These are phyloP conservation scores for Chouioia cunea DNA, from an alignment of 2,888 invertebrate genomes.

Conservation along the genomic window DNA sequence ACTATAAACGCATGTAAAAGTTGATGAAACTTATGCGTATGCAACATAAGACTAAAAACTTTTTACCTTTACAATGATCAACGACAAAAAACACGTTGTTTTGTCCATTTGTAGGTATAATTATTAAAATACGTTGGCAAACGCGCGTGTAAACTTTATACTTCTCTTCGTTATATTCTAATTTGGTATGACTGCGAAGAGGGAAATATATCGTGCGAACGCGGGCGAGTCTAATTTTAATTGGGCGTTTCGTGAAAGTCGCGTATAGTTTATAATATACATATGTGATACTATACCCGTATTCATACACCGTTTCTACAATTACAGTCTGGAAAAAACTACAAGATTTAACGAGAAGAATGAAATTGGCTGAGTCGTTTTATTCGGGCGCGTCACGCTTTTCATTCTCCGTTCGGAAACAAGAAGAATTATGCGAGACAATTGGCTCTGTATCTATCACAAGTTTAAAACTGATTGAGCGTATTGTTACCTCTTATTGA, in stretches of 20 bases:
- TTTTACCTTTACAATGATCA: slow-evolving; percentile 3
- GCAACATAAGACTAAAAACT: slow-evolving; percentile 17
- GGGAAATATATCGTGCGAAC: slow-evolving; percentile 19
- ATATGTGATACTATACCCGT: no score
- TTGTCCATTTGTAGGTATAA: no score
- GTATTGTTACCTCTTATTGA: no score
- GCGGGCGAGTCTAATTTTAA: neutral
- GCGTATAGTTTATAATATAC: neutral
- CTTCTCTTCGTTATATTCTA: slow-evolving; percentile 30
- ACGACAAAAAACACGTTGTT: no score
- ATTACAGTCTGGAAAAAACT: neutral
- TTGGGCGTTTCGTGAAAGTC: slow-evolving; percentile 18
- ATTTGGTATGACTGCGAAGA: neutral
- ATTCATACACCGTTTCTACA: neutral
- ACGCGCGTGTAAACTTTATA: neutral
- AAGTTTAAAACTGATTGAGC: no score
- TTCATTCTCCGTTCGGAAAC: no score
- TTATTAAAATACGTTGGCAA: no score
- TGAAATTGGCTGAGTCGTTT: neutral
- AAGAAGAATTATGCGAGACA: no score
- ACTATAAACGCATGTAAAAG: no score
- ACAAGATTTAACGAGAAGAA: neutral
- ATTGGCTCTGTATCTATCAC: no score
- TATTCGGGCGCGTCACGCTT: neutral
- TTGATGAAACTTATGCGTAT: neutral